Evolutionary conservation across 2,113 vertebrate species (phyloP).

Genomic region (Dipodomys spectabilis): DNA sequence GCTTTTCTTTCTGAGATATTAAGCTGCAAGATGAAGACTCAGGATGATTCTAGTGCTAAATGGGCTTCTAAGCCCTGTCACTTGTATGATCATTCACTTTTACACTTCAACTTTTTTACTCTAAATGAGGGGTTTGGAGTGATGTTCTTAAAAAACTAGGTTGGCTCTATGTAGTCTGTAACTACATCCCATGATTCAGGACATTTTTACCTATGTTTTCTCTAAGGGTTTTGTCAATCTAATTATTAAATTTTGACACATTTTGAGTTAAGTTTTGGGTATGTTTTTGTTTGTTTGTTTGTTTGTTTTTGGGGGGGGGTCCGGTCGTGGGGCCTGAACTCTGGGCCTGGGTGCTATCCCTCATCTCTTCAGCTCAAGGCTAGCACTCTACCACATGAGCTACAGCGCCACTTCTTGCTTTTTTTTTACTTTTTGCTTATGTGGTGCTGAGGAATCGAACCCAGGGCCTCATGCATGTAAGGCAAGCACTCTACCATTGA

Average conservation of each 20-base stretch:
- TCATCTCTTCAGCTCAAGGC: no score
- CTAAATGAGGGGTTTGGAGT: neutral
- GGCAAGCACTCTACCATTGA: no score
- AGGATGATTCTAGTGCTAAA: neutral
- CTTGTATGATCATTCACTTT: neutral
- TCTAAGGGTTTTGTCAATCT: slow-evolving; percentile 1
- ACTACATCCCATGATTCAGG: neutral
- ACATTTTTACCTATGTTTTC: neutral
- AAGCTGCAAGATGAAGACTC: neutral
- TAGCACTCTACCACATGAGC: no score
- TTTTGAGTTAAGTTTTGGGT: slow-evolving; percentile 1
- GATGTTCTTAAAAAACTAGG: neutral
- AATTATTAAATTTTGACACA: neutral
- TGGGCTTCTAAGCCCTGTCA: neutral
- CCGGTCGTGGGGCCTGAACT: no score
- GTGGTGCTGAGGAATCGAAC: no score
- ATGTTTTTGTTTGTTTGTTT: no score
- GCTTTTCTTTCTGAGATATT: slow-evolving; percentile 7
- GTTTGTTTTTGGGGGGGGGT: no score
- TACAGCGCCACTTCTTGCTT: no score
- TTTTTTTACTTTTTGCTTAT: no score
- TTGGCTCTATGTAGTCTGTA: neutral
- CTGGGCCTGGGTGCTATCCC: no score
- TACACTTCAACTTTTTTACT: neutral
- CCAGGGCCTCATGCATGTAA: no score